A percentile compares a stretch with the other conserved stretches of the same genome.
Evolutionary conservation across 2,888 invertebrate genomes (phyloP).

Genomic region (Emesis castigata): DNA sequence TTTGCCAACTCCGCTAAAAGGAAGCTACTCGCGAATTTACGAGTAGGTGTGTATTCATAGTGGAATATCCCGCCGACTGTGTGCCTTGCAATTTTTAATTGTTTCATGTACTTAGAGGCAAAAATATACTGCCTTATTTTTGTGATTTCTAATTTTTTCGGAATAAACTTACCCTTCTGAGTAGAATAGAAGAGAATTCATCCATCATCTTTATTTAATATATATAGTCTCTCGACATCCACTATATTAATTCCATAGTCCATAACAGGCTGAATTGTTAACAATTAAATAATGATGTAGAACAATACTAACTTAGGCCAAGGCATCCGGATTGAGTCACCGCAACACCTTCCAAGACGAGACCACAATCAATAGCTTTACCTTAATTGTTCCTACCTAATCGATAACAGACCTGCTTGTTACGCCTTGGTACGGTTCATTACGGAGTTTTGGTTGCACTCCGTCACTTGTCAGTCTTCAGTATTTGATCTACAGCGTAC

Average conservation of each 20-base stretch:
- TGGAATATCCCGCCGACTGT: too few relatives aligned
- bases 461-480: neutral
- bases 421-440: neutral
- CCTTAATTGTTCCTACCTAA: conserved; percentile 28
- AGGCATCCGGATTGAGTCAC: conserved; percentile 49
- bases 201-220: too few relatives aligned
- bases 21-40: too few relatives aligned
- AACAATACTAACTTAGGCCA: neutral
- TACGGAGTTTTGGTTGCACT: neutral
- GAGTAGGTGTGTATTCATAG: too few relatives aligned
- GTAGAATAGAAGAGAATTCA: too few relatives aligned
- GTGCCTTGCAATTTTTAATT: too few relatives aligned
- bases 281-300: neutral
- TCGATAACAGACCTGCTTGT: conserved; percentile 36
- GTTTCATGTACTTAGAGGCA: too few relatives aligned
- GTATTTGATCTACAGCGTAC: neutral
- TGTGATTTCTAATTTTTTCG: too few relatives aligned
- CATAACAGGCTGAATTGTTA: neutral
- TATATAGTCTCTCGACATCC: too few relatives aligned
- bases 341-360: conserved; percentile 25
- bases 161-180: too few relatives aligned
- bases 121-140: too few relatives aligned
- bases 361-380: conserved; percentile 44
- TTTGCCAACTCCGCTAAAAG: too few relatives aligned
- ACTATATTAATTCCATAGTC: neutral